Conservation (phyloP, 2,888 invertebrate species). For the Melanostoma mellinum region DNA sequence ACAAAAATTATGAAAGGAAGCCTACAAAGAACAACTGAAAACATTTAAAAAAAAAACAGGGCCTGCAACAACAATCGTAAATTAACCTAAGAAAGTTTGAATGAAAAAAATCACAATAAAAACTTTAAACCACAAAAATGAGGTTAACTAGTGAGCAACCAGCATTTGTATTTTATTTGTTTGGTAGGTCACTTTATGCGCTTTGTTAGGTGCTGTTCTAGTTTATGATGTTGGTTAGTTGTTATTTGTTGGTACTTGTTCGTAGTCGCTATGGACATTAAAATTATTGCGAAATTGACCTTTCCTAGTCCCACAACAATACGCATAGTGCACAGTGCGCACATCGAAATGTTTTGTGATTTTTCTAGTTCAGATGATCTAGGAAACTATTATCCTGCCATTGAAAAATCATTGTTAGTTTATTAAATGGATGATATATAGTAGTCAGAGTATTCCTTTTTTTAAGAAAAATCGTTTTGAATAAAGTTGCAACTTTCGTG, state of each 20-base stretch:
- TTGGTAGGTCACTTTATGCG: background rate
- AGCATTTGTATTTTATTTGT: slow-evolving; percentile 19
- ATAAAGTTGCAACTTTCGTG: no score
- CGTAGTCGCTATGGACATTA: slow-evolving; percentile 34
- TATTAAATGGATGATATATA: no score
- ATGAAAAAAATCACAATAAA: background rate
- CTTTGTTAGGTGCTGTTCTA: slow-evolving; percentile 44
- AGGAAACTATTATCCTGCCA: no score
- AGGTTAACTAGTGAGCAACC: slow-evolving; percentile 45
- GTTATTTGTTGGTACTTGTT: background rate
- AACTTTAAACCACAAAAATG: slow-evolving; percentile 45
- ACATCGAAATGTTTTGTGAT: no score
- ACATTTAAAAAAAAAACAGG: background rate
- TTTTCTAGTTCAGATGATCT: no score
- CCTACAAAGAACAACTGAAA: slow-evolving; percentile 24
- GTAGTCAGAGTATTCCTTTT: no score
- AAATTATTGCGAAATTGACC: slow-evolving; percentile 58
- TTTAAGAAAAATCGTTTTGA: no score
- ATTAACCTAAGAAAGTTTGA: slow-evolving; percentile 24
- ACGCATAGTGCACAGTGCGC: background rate
- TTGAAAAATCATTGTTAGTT: no score
- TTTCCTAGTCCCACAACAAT: slow-evolving; percentile 40
- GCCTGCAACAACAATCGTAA: slow-evolving; percentile 2
- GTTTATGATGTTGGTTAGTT: slow-evolving; percentile 24
- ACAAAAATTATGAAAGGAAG: slow-evolving; percentile 36